Evolutionary conservation across 2,888 invertebrate genomes (phyloP).

Genomic region (Xanthorhoe spadicearia): DNA sequence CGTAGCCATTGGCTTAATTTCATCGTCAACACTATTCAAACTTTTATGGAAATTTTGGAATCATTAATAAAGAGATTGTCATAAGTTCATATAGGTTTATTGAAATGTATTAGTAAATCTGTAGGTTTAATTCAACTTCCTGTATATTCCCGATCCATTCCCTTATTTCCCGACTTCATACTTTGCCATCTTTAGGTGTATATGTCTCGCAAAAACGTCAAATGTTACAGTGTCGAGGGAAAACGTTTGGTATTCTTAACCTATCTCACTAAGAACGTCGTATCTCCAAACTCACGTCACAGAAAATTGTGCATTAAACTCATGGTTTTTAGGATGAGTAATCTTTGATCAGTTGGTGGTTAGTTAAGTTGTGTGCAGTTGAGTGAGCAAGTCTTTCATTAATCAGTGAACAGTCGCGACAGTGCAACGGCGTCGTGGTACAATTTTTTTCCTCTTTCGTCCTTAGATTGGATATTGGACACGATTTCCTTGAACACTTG

Average conservation of each 20-base stretch:
- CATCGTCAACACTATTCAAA: too few relatives aligned
- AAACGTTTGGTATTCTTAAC: slow-evolving; percentile 81
- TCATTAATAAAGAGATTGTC: too few relatives aligned
- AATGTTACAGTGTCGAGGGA: slow-evolving; percentile 83
- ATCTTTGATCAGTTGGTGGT: slow-evolving; percentile 24
- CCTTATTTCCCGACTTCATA: slow-evolving; percentile 65
- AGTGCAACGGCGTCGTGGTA: slow-evolving; percentile 80
- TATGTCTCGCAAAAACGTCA: slow-evolving; percentile 82
- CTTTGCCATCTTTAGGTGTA: slow-evolving; percentile 77
- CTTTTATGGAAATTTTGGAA: too few relatives aligned
- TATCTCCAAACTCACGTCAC: slow-evolving; percentile 33
- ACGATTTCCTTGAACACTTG: slow-evolving; percentile 80
- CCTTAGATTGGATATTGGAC: slow-evolving; percentile 83
- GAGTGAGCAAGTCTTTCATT: slow-evolving; percentile 79
- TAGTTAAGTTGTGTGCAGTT: slow-evolving; percentile 65
- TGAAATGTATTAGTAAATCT: not conserved
- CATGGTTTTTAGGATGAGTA: slow-evolving; percentile 23
- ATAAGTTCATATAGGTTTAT: too few relatives aligned
- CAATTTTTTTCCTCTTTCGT: slow-evolving; percentile 81
- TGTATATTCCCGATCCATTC: not conserved
- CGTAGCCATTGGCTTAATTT: too few relatives aligned
- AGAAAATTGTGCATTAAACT: slow-evolving; percentile 33
- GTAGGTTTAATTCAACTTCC: not conserved
- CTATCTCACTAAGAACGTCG: slow-evolving; percentile 35
- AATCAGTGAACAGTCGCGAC: slow-evolving; percentile 83